Percentiles rank a stretch among this genome's conserved stretches.
Conservation (phyloP, 2,797 vertebrate genomes). For the Galagoides demidoff region DNA sequence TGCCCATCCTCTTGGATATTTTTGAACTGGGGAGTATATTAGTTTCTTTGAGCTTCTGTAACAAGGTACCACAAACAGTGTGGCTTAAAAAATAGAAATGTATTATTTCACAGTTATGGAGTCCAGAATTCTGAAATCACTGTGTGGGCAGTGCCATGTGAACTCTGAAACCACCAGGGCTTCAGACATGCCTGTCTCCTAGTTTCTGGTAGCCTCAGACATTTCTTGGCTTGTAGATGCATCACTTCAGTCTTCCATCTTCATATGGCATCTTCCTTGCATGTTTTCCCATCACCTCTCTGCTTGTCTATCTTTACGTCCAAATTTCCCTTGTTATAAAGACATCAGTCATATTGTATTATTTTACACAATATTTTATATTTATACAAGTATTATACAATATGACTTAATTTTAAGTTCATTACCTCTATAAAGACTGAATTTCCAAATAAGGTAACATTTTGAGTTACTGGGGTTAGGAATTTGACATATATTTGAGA, state of each 20-base stretch:
- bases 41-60: not conserved
- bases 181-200: not conserved
- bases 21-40: not conserved
- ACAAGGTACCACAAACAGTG: not conserved
- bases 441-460: constrained; percentile 33
- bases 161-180: not conserved
- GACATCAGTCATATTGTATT: not conserved
- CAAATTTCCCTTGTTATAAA: constrained; percentile 16
- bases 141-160: not conserved
- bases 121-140: not conserved
- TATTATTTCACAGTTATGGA: constrained; percentile 19
- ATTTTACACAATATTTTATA: no score
- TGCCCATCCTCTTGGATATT: not conserved
- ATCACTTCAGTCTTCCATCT: not conserved
- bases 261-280: not conserved
- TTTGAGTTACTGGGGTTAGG: not conserved
- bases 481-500: not conserved
- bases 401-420: constrained; percentile 16
- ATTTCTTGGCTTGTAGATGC: not conserved
- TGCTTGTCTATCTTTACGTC: not conserved
- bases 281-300: not conserved
- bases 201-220: not conserved
- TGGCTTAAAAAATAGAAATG: constrained; percentile 18
- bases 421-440: constrained; percentile 7
- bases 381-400: no score